A percentile compares a stretch with the other conserved stretches of the same genome.
These are phyloP conservation scores for Ophonus ardosiacus DNA, from an alignment of 2,888 invertebrate genomes.

Conservation along the genomic window DNA sequence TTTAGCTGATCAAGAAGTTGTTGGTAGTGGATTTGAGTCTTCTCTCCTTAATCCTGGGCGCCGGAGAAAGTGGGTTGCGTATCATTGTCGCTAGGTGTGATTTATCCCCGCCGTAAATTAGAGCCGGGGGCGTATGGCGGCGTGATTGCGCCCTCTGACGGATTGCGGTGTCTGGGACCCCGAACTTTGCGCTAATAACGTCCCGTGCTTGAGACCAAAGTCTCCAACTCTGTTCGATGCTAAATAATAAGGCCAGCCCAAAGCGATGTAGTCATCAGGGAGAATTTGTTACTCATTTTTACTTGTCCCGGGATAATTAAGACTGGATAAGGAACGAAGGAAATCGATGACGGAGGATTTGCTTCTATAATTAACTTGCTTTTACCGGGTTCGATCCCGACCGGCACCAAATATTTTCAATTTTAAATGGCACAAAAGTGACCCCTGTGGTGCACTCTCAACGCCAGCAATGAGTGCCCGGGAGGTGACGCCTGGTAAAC, in stretches of 20 bases:
- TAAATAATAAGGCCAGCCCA: constrained; percentile 42
- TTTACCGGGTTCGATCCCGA: too few species aligned
- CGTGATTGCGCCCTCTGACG: constrained; percentile 49
- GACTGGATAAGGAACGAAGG: neutral
- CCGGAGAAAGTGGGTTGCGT: neutral
- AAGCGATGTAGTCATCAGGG: constrained; percentile 8
- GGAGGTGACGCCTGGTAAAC: too few species aligned
- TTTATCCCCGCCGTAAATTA: constrained; percentile 42
- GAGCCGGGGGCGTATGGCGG: constrained; percentile 24
- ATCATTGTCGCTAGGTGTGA: constrained; percentile 42
- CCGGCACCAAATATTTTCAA: too few species aligned
- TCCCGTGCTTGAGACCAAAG: neutral
- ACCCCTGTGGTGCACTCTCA: too few species aligned
- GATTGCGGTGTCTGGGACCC: constrained; percentile 53
- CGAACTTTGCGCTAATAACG: constrained; percentile 47
- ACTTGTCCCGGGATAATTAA: constrained; percentile 1
- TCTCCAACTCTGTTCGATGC: neutral
- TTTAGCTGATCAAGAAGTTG: too few species aligned
- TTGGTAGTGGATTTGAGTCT: neutral
- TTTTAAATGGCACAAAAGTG: too few species aligned
- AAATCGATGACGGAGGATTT: neutral
- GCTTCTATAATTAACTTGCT: neutral
- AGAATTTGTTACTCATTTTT: constrained; percentile 5
- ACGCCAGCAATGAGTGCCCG: too few species aligned
- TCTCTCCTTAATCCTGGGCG: neutral